phyloP scores from a whole-genome alignment of 2,797 vertebrate species.

The Danionella dracula region DNA sequence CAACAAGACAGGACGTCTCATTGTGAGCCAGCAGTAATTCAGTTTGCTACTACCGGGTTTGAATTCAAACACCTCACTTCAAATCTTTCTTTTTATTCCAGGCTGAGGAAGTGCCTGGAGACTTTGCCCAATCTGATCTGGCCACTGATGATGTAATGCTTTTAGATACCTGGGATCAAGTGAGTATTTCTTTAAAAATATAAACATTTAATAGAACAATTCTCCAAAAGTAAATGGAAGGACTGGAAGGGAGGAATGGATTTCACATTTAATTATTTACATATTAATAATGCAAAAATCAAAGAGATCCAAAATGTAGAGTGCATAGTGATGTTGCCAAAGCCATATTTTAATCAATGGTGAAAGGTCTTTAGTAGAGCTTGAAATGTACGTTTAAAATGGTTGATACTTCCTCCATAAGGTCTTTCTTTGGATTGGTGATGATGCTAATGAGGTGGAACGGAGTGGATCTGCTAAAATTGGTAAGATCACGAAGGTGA shows the following conservation, averaged over 20 bases:
- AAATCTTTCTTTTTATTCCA: slow-evolving; percentile 29
- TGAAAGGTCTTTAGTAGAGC: too few relatives aligned
- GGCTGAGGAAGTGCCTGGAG: slow-evolving; percentile 69
- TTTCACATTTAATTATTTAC: too few relatives aligned
- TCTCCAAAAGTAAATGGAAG: background rate
- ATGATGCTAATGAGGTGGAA: slow-evolving; percentile 66
- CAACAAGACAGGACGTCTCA: slow-evolving; percentile 69
- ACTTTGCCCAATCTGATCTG: slow-evolving; percentile 66
- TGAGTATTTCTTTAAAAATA: slow-evolving; percentile 26
- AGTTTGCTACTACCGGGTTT: background rate
- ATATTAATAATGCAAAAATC: too few relatives aligned
- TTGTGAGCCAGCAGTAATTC: slow-evolving; percentile 53
- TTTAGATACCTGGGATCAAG: slow-evolving; percentile 67
- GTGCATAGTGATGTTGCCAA: too few relatives aligned
- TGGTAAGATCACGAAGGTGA: slow-evolving; percentile 48
- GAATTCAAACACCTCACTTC: background rate
- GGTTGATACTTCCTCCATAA: slow-evolving; percentile 36
- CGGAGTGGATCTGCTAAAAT: slow-evolving; percentile 56
- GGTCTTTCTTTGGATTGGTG: slow-evolving; percentile 71
- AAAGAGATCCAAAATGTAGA: too few relatives aligned
- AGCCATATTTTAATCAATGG: too few relatives aligned
- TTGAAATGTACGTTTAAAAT: too few relatives aligned
- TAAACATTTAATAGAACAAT: too few relatives aligned
- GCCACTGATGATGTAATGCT: slow-evolving; percentile 73
- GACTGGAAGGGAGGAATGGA: background rate